Percentiles rank a stretch among this genome's conserved stretches.
Evolutionary conservation across 2,113 vertebrate genomes (phyloP).

Genomic region (Pseudorectes ferrugineus): DNA sequence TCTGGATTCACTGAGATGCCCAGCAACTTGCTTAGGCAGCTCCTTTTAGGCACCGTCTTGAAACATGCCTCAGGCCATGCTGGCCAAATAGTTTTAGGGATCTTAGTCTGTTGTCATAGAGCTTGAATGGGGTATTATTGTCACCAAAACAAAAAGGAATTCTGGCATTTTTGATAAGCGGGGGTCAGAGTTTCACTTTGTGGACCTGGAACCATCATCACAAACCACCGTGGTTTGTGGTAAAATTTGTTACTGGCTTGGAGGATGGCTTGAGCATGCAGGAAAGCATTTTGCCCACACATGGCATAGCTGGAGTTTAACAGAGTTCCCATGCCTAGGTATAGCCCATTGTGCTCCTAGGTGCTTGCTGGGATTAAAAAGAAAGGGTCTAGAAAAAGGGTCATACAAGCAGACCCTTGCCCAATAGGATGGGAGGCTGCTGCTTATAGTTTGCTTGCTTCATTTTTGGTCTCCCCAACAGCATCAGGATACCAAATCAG

Average conservation of each 20-base stretch:
- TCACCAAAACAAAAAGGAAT: neutral
- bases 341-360: neutral
- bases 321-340: neutral
- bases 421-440: neutral
- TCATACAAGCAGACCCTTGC: neutral
- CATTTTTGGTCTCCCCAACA: neutral
- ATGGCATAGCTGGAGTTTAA: neutral
- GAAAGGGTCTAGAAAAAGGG: neutral
- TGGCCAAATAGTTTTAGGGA: neutral
- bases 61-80: neutral
- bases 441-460: neutral
- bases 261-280: neutral
- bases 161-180: neutral
- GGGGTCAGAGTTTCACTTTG: neutral
- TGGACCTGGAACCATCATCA: neutral
- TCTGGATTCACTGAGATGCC: neutral
- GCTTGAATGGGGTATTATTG: neutral
- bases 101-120: neutral
- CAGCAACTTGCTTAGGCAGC: neutral
- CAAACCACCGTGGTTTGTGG: neutral
- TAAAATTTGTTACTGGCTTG: neutral
- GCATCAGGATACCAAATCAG: accelerated
- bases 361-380: neutral
- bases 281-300: neutral
- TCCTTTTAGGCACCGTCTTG: neutral